These are phyloP conservation scores for Nasonia oneida DNA, from an alignment of 2,888 invertebrate genomes.

Conservation along the genomic window DNA sequence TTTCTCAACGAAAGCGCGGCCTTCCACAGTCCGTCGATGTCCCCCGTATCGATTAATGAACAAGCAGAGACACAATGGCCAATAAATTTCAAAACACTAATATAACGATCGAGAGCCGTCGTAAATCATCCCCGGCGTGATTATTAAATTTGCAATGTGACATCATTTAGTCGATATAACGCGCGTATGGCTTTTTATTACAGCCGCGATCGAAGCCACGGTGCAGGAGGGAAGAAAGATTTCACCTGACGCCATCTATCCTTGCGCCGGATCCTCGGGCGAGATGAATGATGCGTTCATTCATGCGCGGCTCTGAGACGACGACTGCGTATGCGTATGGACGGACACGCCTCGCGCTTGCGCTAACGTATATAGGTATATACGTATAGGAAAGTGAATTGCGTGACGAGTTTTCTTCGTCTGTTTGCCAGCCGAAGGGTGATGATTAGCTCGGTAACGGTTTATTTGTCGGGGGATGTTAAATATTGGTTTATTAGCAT, in stretches of 20 bases:
- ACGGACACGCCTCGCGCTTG: conserved; percentile 2
- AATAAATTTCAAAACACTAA: conserved; percentile 56
- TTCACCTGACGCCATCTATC: conserved; percentile 28
- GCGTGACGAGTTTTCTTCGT: background rate
- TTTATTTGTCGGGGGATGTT: background rate
- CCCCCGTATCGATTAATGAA: conserved; percentile 28
- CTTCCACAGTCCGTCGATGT: background rate
- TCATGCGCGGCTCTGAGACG: background rate
- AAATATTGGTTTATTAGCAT: conserved; percentile 19
- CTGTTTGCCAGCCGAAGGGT: background rate
- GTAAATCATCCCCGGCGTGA: conserved; percentile 46
- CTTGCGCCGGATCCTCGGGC: conserved; percentile 18
- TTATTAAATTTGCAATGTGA: conserved; percentile 53
- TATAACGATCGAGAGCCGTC: conserved; percentile 24
- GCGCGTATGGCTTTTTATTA: background rate
- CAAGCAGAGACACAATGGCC: conserved; percentile 46
- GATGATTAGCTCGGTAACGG: conserved; percentile 16
- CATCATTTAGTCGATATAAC: conserved; percentile 25
- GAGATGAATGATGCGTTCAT: conserved; percentile 21
- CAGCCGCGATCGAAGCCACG: conserved; percentile 10
- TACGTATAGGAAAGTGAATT: conserved; percentile 15
- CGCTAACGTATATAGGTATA: background rate
- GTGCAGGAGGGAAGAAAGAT: conserved; percentile 1
- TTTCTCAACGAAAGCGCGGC: conserved; percentile 14
- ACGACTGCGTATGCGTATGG: background rate